A percentile compares a stretch with the other conserved stretches of the same genome.
phyloP scores from a whole-genome alignment of 1,140 invertebrate species.

The Phocides pigmalion region DNA sequence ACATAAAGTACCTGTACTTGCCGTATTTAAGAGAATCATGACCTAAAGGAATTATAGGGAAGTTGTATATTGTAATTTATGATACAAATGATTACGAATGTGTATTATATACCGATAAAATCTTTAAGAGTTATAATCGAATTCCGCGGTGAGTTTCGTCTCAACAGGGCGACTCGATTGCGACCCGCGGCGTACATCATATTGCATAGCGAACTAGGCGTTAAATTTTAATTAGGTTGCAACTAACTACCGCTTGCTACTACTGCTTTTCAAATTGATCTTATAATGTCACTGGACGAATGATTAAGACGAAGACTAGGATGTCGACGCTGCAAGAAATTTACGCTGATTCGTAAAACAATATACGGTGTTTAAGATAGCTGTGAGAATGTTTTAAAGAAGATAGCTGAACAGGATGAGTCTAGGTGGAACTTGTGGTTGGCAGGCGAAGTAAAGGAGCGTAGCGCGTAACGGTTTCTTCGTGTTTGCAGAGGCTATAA shows the following conservation, averaged over 20 bases:
- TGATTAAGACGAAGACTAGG: no score
- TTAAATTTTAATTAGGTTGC: conserved; percentile 47
- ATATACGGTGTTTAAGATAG: not conserved
- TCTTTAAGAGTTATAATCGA: conserved; percentile 55
- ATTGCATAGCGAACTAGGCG: conserved; percentile 43
- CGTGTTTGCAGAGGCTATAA: conserved; percentile 74
- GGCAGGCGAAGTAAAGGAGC: conserved; percentile 52
- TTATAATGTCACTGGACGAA: conserved; percentile 6
- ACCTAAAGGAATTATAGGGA: no score
- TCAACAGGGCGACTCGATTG: conserved; percentile 38
- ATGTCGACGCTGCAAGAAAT: no score
- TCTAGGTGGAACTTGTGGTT: conserved; percentile 28
- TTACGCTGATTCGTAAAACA: not conserved
- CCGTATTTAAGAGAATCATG: no score
- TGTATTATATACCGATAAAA: conserved; percentile 53
- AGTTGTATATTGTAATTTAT: no score
- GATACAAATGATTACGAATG: conserved; percentile 42
- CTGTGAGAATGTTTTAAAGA: not conserved
- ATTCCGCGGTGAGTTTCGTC: conserved; percentile 54
- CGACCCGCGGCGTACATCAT: conserved; percentile 27
- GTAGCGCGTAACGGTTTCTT: conserved; percentile 71
- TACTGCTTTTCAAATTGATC: conserved; percentile 14
- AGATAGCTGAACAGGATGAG: conserved; percentile 11
- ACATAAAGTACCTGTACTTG: no score
- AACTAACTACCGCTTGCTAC: conserved; percentile 28